A percentile compares a stretch with the other conserved stretches of the same genome.
phyloP scores from a whole-genome alignment of 2,888 invertebrate genomes.

The Amblyjoppa proteus region DNA sequence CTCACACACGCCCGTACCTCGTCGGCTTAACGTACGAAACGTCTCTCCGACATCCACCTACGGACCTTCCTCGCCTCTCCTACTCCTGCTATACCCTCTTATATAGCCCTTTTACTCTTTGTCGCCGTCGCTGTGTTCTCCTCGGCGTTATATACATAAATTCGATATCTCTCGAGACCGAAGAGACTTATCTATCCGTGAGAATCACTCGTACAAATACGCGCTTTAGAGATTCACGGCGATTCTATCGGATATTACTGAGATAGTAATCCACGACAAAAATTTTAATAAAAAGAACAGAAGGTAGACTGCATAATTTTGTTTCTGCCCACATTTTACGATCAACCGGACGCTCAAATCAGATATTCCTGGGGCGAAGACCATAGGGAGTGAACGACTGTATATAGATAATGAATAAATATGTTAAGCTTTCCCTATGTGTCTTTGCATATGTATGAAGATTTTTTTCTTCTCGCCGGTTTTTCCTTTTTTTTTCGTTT shows the following conservation, averaged over 20 bases:
- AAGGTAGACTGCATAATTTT: conserved; percentile 26
- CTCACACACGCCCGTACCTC: conserved; percentile 67
- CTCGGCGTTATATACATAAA: conserved; percentile 44
- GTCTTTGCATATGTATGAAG: conserved; percentile 61
- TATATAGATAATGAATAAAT: conserved; percentile 65
- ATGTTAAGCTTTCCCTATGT: conserved; percentile 58
- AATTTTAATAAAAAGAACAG: not conserved
- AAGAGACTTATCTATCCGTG: conserved; percentile 13
- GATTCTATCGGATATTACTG: conserved; percentile 29
- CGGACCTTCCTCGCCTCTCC: conserved; percentile 56
- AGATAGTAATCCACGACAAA: conserved; percentile 1
- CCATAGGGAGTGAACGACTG: conserved; percentile 43
- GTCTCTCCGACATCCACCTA: conserved; percentile 62
- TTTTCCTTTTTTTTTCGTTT: conserved; percentile 11
- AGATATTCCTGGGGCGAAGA: conserved; percentile 37
- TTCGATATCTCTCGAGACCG: conserved; percentile 52
- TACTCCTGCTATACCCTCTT: conserved; percentile 38
- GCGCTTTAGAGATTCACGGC: conserved; percentile 8
- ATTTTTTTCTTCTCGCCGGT: conserved; percentile 27
- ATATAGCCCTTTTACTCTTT: not conserved
- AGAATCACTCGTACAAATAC: conserved; percentile 34
- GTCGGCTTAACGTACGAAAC: conserved; percentile 49
- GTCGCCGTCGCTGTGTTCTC: conserved; percentile 22
- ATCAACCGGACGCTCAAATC: conserved; percentile 42
- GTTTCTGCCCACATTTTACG: conserved; percentile 35